Conservation (phyloP, 2,888 invertebrate species). For the Hydraecia micacea region DNA sequence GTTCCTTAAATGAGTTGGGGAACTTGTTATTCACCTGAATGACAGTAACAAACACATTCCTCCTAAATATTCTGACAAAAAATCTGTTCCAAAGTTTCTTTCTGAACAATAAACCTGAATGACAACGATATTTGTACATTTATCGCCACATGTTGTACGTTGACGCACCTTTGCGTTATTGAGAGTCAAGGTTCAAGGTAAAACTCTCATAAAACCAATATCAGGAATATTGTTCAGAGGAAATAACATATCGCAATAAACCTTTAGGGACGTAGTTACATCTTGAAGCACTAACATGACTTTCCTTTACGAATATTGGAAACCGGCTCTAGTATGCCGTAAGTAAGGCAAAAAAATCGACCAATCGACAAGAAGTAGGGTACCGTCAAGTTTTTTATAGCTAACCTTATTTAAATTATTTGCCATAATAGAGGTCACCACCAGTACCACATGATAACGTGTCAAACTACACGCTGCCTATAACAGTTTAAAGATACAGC, state of each 20-base stretch:
- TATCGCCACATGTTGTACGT: constrained; percentile 17
- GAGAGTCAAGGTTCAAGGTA: constrained; percentile 34
- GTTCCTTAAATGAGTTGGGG: neutral
- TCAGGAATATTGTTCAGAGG: constrained; percentile 35
- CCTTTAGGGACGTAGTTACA: constrained; percentile 17
- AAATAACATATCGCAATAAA: constrained; percentile 43
- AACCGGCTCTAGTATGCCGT: neutral
- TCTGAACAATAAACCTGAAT: no score
- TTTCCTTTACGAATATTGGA: constrained; percentile 12
- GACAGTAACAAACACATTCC: neutral
- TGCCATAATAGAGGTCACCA: neutral
- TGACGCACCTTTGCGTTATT: constrained; percentile 39
- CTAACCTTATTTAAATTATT: neutral
- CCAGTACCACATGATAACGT: neutral
- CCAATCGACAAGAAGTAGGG: neutral
- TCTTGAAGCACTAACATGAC: constrained; percentile 17
- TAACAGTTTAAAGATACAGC: neutral
- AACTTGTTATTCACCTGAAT: neutral
- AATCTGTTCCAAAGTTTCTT: neutral
- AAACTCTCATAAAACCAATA: constrained; percentile 42
- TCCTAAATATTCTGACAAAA: constrained; percentile 9
- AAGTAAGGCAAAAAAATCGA: neutral
- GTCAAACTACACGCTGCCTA: neutral
- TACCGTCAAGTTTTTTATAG: neutral
- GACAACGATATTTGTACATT: constrained; percentile 23